Conservation (phyloP, 2,797 vertebrate genomes). For the Spizella passerina region DNA sequence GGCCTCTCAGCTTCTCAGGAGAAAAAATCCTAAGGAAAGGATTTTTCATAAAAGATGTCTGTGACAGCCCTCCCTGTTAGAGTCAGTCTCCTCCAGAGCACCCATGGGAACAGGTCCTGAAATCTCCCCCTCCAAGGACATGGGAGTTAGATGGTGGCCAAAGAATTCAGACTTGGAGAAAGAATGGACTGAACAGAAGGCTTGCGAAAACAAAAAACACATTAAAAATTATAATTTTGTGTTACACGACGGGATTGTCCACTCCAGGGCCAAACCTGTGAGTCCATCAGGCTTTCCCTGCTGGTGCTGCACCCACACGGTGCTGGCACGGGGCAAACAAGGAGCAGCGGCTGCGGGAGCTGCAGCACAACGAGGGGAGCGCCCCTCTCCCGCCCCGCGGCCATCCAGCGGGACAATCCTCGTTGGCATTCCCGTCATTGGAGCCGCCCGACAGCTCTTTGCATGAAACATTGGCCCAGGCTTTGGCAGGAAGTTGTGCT, state of each 20-base stretch:
- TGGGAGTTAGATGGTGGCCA: accelerated
- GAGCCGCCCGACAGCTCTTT: not conserved
- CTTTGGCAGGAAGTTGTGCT: conserved; percentile 29
- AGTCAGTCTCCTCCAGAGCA: not conserved
- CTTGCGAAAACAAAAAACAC: accelerated
- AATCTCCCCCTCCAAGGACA: not conserved
- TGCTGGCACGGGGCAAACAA: accelerated
- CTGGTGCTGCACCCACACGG: accelerated
- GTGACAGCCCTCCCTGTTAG: not conserved
- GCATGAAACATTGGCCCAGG: not conserved
- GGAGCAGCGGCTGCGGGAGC: accelerated
- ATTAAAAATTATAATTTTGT: accelerated
- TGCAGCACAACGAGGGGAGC: not conserved
- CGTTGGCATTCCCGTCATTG: not conserved
- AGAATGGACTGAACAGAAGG: not conserved
- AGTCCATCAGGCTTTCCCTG: not conserved
- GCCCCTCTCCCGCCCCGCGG: not conserved
- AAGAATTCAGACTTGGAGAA: not conserved
- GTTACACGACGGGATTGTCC: accelerated
- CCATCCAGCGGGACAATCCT: not conserved
- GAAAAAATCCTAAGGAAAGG: no score
- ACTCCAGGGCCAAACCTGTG: accelerated
- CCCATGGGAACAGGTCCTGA: not conserved
- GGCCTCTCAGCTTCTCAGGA: no score
- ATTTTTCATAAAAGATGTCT: no score